Conservation (phyloP, 2,888 invertebrate species). For the Petrolisthes cinctipes region DNA sequence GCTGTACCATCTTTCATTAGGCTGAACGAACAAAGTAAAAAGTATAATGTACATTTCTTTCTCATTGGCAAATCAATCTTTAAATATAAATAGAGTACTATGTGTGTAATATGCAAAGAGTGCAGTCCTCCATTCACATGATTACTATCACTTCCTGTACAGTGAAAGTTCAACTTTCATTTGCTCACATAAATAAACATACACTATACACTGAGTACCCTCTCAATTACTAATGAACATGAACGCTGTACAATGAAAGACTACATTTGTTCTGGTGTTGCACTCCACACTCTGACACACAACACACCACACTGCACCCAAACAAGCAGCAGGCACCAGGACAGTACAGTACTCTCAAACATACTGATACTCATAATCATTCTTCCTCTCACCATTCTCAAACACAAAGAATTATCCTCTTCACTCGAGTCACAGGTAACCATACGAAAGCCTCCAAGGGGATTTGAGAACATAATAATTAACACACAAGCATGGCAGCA, state of each 20-base stretch:
- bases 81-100: no score
- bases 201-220: background rate
- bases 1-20: background rate
- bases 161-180: background rate
- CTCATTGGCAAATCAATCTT: background rate
- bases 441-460: background rate
- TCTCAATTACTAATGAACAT: background rate
- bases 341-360: background rate
- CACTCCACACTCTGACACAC: background rate
- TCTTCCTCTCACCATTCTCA: no score
- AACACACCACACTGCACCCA: background rate
- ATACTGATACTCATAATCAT: background rate
- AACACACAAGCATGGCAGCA: background rate
- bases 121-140: background rate
- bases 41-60: background rate
- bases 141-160: background rate
- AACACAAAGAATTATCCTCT: no score
- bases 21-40: background rate
- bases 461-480: background rate
- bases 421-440: background rate
- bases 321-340: background rate
- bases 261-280: conserved; percentile 25
- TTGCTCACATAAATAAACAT: background rate
- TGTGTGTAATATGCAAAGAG: no score
- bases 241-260: conserved; percentile 30